Conservation (phyloP, 2,888 invertebrate species). For the Drosophila birchii region DNA sequence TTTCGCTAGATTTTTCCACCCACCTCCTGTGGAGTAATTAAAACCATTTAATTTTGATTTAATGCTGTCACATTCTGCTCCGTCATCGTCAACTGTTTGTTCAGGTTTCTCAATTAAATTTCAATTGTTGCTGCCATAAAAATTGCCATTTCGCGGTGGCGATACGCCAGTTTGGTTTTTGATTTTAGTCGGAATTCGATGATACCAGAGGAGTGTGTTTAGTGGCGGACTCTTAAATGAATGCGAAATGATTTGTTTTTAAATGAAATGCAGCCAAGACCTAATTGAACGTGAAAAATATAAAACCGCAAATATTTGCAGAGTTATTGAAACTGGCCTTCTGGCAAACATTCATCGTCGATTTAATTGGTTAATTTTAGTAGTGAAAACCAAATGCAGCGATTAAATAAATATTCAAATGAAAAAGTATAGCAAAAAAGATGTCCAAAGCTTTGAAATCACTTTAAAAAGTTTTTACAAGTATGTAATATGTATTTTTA, state of each 20-base stretch:
- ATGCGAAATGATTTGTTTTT: constrained; percentile 33
- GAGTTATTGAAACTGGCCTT: constrained; percentile 7
- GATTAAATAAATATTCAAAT: background rate
- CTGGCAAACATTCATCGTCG: background rate
- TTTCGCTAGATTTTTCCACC: background rate
- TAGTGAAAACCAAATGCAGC: background rate
- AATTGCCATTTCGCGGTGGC: constrained; percentile 60
- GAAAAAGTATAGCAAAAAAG: background rate
- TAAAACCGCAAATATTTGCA: constrained; percentile 12
- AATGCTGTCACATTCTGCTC: constrained; percentile 1
- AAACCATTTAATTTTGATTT: background rate
- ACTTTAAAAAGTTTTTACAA: background rate
- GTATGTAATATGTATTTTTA: background rate
- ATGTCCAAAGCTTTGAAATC: background rate
- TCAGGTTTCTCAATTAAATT: constrained; percentile 71
- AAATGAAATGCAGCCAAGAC: constrained; percentile 60
- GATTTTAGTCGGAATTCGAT: constrained; percentile 1
- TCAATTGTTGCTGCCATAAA: constrained; percentile 68
- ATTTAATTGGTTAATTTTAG: background rate
- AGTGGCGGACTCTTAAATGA: constrained; percentile 35
- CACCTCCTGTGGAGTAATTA: background rate
- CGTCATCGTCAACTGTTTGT: constrained; percentile 2
- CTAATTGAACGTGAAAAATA: constrained; percentile 63
- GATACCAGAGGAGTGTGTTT: background rate
- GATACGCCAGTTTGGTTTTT: constrained; percentile 12